Evolutionary conservation across 2,888 invertebrate genomes (phyloP), one percentile per base, ranked within the genome.

Genomic region (Cosmia pyralina): DNA sequence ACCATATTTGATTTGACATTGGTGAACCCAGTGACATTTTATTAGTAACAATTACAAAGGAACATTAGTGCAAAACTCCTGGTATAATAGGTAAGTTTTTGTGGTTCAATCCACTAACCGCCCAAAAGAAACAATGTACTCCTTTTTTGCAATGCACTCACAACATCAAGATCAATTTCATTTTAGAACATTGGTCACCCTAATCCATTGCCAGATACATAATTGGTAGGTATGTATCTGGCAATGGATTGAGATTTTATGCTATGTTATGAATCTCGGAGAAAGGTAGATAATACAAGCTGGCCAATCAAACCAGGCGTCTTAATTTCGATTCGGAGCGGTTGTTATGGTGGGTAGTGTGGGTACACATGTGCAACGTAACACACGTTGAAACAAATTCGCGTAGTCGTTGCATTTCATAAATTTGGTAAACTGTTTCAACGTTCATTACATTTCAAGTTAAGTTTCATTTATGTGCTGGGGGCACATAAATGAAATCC

Each of bases 231-330:
- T 3, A 34, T 34, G 34, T 34, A 22, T 11, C 4, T 8, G 15
- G 38, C 5, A 34, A 17, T 44, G 17, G 2, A 19, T 58, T 19
- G 7, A 15, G 3, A n/a, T 48, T 15, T 44, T 41, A 22, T 69
- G 19, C 19, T 55, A 46, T 55, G 44, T 28, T 28, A 41, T 74
- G 58, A 58, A 44, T 58, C 6, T 46, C 19, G 48, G 41, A 44
- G 71, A 58, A 77, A 63, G 41, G 63, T 70, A 41, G 57, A 44
- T 63, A 63, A 75, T 4, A 4, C 19, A 60, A 59, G 34, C 8
- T 58, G 13, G 38, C n/a, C 11, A 44, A 55, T 46, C 44, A 34
- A 17, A 22, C 7, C 15, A 15, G 4, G 19, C 22, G 11, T 41
- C 15, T 41, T 4, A 69, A 11, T 34, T 15, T 34, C 0, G 5